Percentiles rank a stretch among this genome's conserved stretches.
These are phyloP conservation scores for Triops cancriformis DNA, from an alignment of 1,140 invertebrate species.

Conservation along the genomic window DNA sequence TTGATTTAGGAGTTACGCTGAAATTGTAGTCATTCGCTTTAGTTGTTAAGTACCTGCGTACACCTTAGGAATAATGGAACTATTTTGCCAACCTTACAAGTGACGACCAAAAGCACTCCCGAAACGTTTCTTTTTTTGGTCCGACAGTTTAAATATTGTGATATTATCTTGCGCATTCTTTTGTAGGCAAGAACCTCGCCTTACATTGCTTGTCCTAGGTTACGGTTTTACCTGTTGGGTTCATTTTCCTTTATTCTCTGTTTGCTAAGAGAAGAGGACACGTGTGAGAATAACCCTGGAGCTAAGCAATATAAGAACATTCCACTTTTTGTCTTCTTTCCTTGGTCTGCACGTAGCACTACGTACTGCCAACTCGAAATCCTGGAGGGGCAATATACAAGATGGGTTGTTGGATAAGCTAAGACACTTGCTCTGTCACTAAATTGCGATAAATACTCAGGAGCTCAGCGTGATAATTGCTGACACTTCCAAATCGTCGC, in stretches of 20 bases:
- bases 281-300: not conserved
- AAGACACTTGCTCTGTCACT: not conserved
- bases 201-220: not conserved
- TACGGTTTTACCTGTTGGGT: not conserved
- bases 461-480: not conserved
- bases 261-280: not conserved
- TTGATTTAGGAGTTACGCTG: no score
- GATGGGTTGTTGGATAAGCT: slow-evolving; percentile 7
- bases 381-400: not conserved
- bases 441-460: not conserved
- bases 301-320: not conserved
- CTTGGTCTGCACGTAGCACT: not conserved
- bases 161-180: not conserved
- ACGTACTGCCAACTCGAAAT: not conserved
- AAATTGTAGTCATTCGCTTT: no score
- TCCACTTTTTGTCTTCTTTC: not conserved
- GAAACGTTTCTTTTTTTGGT: not conserved
- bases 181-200: not conserved
- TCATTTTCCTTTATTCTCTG: not conserved
- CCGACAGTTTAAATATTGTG: not conserved
- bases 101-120: not conserved
- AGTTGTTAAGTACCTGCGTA: no score
- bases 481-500: not conserved
- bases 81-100: not conserved
- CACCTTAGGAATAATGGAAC: no score